A percentile compares a stretch with the other conserved stretches of the same genome.
Conservation (phyloP, 2,888 invertebrate species). For the Morpho helenor region DNA sequence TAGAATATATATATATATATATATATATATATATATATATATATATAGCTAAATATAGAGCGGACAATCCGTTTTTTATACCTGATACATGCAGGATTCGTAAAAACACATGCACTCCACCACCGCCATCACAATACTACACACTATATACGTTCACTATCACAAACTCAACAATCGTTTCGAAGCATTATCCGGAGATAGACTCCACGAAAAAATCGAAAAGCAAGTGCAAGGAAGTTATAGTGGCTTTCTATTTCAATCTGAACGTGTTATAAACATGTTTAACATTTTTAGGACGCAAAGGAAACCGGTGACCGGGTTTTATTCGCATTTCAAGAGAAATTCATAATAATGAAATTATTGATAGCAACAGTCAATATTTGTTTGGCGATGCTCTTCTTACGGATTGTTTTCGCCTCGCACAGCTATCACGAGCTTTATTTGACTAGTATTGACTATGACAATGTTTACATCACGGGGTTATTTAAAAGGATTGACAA, state of each 20-base stretch:
- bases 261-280: neutral
- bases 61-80: too few relatives aligned
- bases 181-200: too few relatives aligned
- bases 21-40: too few relatives aligned
- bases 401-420: slow-evolving; percentile 69
- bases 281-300: slow-evolving; percentile 60
- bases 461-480: slow-evolving; percentile 88
- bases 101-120: too few relatives aligned
- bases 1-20: too few relatives aligned
- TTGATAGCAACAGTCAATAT: slow-evolving; percentile 77
- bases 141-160: too few relatives aligned
- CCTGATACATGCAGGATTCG: too few relatives aligned
- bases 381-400: slow-evolving; percentile 53
- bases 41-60: too few relatives aligned
- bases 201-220: too few relatives aligned
- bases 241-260: neutral
- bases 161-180: too few relatives aligned
- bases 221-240: neutral
- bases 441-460: slow-evolving; percentile 83
- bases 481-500: slow-evolving; percentile 88
- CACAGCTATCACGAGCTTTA: slow-evolving; percentile 86
- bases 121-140: too few relatives aligned
- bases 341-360: slow-evolving; percentile 72
- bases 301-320: slow-evolving; percentile 81
- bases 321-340: slow-evolving; percentile 80